phyloP scores from a whole-genome alignment of 2,888 invertebrate genomes.

The Sycophila texana region DNA sequence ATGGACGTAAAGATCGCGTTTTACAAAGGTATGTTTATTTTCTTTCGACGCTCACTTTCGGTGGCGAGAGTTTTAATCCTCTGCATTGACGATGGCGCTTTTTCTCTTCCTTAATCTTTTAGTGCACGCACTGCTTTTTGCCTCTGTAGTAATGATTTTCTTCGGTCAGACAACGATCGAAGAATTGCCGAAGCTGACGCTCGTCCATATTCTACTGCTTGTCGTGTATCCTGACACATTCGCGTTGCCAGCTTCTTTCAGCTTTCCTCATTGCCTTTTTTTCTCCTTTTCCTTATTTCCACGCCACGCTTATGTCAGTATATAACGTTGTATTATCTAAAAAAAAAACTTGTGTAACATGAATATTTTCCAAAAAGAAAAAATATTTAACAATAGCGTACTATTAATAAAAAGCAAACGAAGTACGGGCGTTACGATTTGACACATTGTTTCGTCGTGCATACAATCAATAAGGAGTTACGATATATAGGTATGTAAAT shows the following conservation, averaged over 20 bases:
- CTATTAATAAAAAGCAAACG: neutral
- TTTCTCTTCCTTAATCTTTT: constrained; percentile 13
- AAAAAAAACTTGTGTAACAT: constrained; percentile 40
- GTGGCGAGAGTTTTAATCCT: constrained; percentile 51
- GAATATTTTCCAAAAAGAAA: too few relatives aligned
- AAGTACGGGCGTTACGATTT: neutral
- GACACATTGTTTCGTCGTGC: too few relatives aligned
- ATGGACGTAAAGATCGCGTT: constrained; percentile 57
- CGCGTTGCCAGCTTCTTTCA: constrained; percentile 32
- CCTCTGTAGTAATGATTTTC: constrained; percentile 37
- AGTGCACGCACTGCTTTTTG: constrained; percentile 11
- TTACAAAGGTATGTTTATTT: constrained; percentile 44
- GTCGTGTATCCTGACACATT: constrained; percentile 43
- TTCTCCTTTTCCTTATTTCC: constrained; percentile 30
- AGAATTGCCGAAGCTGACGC: constrained; percentile 46
- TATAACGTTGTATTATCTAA: constrained; percentile 73
- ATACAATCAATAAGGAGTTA: neutral
- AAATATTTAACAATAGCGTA: too few relatives aligned
- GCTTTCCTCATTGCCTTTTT: constrained; percentile 21
- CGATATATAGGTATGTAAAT: neutral
- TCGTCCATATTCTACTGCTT: constrained; percentile 48
- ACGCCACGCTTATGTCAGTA: constrained; percentile 68
- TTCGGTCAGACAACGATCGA: constrained; percentile 50
- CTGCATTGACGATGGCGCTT: constrained; percentile 45
- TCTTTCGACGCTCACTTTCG: constrained; percentile 45